Conservation (phyloP, 1,140 invertebrate genomes). For the Trichonephila clavipes region DNA sequence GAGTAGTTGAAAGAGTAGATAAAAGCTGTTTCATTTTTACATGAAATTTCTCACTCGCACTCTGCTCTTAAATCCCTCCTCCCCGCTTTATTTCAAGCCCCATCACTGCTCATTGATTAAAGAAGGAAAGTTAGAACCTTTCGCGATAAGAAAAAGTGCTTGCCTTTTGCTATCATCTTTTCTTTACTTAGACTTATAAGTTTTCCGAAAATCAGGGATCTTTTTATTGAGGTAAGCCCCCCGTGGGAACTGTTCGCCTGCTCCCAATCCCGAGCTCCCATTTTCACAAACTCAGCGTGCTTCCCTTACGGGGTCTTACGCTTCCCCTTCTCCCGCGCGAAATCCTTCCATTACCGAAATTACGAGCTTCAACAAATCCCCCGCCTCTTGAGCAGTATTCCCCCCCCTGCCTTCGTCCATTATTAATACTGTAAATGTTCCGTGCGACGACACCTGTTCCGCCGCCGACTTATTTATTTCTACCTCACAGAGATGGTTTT, state of each 20-base stretch:
- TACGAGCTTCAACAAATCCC: conserved; percentile 36
- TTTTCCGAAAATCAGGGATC: neutral
- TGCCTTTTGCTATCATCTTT: neutral
- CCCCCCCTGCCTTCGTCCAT: neutral
- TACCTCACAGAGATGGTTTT: too few relatives aligned
- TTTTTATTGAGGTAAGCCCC: conserved; percentile 36
- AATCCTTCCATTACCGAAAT: conserved; percentile 59
- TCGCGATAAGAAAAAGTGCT: too few relatives aligned
- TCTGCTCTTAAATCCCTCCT: neutral
- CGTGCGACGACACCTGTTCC: neutral
- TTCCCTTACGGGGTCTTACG: neutral
- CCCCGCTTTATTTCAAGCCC: conserved; percentile 17
- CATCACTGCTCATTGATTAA: neutral
- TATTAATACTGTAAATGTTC: neutral
- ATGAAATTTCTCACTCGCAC: too few relatives aligned
- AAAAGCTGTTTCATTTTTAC: too few relatives aligned
- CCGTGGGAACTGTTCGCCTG: conserved; percentile 26
- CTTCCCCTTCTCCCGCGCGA: neutral
- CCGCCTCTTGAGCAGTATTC: too few relatives aligned
- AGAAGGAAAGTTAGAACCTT: neutral
- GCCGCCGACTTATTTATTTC: neutral
- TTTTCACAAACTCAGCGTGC: neutral
- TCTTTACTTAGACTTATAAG: conserved; percentile 10
- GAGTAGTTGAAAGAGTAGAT: too few relatives aligned
- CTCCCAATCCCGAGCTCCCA: neutral